Percentiles rank a stretch among this genome's conserved stretches.
Conservation (phyloP, 2,797 vertebrate species). For the Anguilla marmorata region DNA sequence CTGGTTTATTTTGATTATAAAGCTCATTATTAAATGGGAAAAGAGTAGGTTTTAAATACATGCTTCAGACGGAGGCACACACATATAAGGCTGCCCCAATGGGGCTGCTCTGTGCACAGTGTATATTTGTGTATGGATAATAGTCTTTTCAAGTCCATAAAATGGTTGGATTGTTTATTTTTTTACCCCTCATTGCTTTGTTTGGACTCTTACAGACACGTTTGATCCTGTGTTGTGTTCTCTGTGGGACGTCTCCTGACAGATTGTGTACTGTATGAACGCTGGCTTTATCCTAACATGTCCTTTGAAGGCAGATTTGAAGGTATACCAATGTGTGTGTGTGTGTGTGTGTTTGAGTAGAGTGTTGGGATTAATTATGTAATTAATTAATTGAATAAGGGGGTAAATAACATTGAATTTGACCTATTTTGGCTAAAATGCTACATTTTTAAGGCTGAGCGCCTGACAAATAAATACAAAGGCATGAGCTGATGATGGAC, state of each 20-base stretch:
- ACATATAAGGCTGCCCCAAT: background rate
- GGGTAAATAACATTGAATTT: too few relatives aligned
- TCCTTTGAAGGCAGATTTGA: background rate
- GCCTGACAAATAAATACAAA: background rate
- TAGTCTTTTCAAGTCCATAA: background rate
- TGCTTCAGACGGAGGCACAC: background rate
- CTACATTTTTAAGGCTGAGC: background rate
- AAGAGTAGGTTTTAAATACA: background rate
- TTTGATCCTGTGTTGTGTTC: background rate
- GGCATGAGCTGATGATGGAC: background rate
- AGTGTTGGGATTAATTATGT: background rate
- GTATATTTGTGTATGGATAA: constrained; percentile 9
- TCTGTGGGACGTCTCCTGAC: background rate
- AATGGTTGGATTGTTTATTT: background rate
- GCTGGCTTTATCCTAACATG: background rate
- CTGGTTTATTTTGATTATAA: background rate
- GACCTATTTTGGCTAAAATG: too few relatives aligned
- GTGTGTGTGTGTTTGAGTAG: too few relatives aligned
- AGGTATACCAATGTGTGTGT: background rate
- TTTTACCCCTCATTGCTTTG: background rate
- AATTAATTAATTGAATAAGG: background rate
- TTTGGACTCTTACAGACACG: background rate
- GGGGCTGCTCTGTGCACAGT: background rate
- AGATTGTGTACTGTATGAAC: background rate
- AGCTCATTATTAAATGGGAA: background rate